Evolutionary conservation across 2,113 vertebrate species (phyloP).

Genomic region (Proteles cristata): DNA sequence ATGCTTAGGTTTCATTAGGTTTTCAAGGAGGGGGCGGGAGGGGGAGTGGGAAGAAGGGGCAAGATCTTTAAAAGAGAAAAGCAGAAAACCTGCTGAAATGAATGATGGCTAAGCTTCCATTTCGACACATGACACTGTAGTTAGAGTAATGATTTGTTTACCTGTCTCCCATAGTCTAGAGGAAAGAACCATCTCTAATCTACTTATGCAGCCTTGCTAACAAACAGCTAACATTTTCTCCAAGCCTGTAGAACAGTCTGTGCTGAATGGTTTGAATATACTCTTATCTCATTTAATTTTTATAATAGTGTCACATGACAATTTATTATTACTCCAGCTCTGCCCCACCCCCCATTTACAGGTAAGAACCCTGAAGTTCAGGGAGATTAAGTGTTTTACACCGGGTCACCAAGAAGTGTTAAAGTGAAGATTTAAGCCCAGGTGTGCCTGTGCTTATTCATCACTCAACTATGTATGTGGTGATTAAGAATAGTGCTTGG

Average conservation of each 20-base stretch:
- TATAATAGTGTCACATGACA: not conserved
- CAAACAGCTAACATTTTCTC: not conserved
- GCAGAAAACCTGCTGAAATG: not conserved
- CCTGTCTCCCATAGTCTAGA: constrained; percentile 10
- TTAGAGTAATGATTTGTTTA: constrained; percentile 37
- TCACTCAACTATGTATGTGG: not conserved
- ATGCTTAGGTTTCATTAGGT: constrained; percentile 18
- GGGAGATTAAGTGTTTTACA: constrained; percentile 15
- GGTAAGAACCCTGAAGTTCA: not conserved
- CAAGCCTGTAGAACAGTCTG: not conserved
- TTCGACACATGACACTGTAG: not conserved
- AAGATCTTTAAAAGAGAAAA: constrained; percentile 27
- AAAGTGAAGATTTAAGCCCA: constrained; percentile 24
- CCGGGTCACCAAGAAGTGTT: not conserved
- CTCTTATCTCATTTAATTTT: constrained; percentile 40
- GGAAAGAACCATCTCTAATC: constrained; percentile 36
- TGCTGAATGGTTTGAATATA: not conserved
- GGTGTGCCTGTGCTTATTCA: not conserved
- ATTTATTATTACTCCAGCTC: not conserved
- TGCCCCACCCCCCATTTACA: not conserved
- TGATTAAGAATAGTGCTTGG: not conserved
- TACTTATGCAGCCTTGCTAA: not conserved
- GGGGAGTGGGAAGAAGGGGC: not conserved
- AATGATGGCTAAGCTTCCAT: not conserved
- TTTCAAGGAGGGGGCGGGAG: not conserved